A percentile compares a stretch with the other conserved stretches of the same genome.
These are phyloP conservation scores for Cherax quadricarinatus DNA, from an alignment of 1,140 invertebrate species.

Conservation along the genomic window DNA sequence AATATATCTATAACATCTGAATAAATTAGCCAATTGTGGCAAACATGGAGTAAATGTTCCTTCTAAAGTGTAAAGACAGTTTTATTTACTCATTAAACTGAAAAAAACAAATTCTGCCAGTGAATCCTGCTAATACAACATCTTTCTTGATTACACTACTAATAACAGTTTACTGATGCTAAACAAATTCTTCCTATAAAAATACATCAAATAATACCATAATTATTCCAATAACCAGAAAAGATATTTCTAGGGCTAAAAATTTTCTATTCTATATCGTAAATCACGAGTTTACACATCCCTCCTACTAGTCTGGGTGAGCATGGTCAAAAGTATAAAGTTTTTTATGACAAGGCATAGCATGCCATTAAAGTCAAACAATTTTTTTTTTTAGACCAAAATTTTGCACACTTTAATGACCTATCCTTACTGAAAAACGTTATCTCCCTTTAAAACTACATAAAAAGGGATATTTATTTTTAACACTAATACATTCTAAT, in stretches of 20 bases:
- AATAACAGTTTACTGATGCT: not conserved
- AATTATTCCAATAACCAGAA: not conserved
- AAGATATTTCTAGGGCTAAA: not conserved
- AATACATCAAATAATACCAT: not conserved
- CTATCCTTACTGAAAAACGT: not conserved
- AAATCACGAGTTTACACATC: not conserved
- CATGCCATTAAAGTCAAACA: not conserved
- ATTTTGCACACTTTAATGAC: not conserved
- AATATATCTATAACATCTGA: not conserved
- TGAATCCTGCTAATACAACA: not conserved
- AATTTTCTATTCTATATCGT: not conserved
- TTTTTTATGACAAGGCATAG: not conserved
- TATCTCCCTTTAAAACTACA: not conserved
- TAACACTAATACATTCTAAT: not conserved
- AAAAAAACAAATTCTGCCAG: not conserved
- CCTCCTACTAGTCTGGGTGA: not conserved
- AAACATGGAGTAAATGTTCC: not conserved
- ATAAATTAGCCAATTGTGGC: not conserved
- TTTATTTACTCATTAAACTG: not conserved
- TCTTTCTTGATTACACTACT: not conserved
- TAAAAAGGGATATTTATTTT: not conserved
- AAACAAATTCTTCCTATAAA: not conserved
- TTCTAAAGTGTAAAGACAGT: not conserved
- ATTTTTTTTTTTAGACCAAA: not conserved
- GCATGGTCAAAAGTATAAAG: not conserved